These are phyloP conservation scores for Nemopilema nomurai DNA, from an alignment of 30 jellyfish, hydroid and myxozoan species.

Conservation along the genomic window DNA sequence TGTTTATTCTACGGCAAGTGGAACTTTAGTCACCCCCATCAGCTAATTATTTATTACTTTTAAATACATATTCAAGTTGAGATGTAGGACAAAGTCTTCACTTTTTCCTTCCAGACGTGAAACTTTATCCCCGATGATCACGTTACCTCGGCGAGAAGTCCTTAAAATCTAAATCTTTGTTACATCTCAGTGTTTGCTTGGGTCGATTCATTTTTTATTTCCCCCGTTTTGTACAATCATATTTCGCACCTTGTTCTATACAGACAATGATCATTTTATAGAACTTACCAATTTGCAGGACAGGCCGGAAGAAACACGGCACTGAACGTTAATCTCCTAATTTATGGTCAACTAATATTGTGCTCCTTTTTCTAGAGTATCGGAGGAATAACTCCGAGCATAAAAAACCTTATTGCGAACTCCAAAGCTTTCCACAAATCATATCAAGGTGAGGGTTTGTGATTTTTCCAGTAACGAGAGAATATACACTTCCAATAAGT, in stretches of 20 bases:
- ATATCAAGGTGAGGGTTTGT: constrained; percentile 88
- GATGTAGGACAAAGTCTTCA: no score
- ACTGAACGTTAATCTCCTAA: no score
- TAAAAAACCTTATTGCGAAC: constrained; percentile 76
- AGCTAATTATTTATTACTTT: background rate
- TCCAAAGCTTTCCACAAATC: constrained; percentile 93
- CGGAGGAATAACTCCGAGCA: constrained; percentile 73
- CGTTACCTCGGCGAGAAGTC: background rate
- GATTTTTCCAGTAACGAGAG: no score
- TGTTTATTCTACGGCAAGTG: background rate
- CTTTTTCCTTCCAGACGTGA: background rate
- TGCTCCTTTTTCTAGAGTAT: constrained; percentile 77
- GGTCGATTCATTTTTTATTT: no score
- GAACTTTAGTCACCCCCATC: background rate
- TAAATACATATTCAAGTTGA: no score
- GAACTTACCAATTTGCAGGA: no score
- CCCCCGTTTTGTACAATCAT: background rate
- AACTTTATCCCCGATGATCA: background rate
- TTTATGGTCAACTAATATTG: no score
- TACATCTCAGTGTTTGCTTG: no score
- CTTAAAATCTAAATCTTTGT: background rate
- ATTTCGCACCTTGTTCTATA: background rate
- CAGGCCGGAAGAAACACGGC: background rate
- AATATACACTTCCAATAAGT: no score
- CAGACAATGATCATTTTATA: background rate